Conservation (phyloP, 2,888 invertebrate genomes). For the Lomographa bimaculata region DNA sequence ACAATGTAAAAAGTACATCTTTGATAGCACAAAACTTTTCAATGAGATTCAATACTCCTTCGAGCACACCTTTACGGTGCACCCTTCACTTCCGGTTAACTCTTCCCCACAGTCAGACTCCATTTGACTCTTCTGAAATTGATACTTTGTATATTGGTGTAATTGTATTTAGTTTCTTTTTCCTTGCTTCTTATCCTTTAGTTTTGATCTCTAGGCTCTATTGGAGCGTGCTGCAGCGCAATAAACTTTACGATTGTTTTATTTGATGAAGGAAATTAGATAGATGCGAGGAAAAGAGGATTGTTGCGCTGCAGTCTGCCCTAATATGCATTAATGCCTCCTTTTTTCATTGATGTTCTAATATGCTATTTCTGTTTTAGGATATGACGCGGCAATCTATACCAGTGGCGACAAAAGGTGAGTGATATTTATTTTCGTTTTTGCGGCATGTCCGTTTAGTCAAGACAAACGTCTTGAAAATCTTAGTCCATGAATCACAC, state of each 20-base stretch:
- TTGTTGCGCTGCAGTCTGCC: no score
- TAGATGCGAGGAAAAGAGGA: no score
- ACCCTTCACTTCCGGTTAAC: conserved; percentile 6
- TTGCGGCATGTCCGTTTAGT: conserved; percentile 17
- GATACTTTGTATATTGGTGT: conserved; percentile 7
- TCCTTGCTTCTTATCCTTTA: conserved; percentile 26
- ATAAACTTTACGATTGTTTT: no score
- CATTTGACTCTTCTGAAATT: not conserved
- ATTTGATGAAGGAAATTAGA: no score
- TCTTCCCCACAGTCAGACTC: not conserved
- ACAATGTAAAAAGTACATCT: conserved; percentile 8
- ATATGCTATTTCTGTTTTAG: conserved; percentile 68
- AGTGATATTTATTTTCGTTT: conserved; percentile 40
- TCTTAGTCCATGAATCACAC: conserved; percentile 53
- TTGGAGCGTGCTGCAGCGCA: no score
- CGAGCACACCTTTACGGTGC: conserved; percentile 10
- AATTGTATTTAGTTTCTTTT: conserved; percentile 21
- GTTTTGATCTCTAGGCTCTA: conserved; percentile 7
- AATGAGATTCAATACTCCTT: conserved; percentile 6
- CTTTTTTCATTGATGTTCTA: conserved; percentile 34
- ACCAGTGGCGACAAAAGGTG: conserved; percentile 80
- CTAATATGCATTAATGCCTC: not conserved
- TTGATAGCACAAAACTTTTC: conserved; percentile 8
- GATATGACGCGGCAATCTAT: conserved; percentile 83
- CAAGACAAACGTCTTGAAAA: not conserved